phyloP scores from a whole-genome alignment of 2,888 invertebrate species.

The Aporophyla lueneburgensis region DNA sequence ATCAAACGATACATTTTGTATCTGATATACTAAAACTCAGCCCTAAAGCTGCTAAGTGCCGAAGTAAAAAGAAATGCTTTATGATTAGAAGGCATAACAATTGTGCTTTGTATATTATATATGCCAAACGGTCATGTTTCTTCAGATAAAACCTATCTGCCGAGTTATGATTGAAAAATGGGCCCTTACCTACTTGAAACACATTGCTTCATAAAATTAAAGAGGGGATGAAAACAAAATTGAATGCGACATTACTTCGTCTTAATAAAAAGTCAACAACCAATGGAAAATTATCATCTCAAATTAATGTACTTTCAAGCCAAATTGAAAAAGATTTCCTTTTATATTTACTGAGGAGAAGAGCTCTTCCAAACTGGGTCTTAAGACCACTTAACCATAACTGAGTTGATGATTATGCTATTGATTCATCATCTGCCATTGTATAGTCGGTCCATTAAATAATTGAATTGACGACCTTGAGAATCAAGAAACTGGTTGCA shows the following conservation, averaged over 20 bases:
- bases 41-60: background rate
- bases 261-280: background rate
- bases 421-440: background rate
- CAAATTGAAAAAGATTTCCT: background rate
- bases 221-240: no score
- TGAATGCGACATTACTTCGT: background rate
- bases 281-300: background rate
- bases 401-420: background rate
- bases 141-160: background rate
- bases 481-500: conserved; percentile 9
- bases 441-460: background rate
- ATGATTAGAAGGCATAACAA: background rate
- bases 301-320: background rate
- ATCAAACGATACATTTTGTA: background rate
- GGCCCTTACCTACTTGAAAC: background rate
- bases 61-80: no score
- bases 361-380: background rate
- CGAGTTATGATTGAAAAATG: background rate
- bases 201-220: background rate
- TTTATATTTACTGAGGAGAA: background rate
- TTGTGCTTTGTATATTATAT: background rate
- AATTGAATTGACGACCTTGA: conserved; percentile 20
- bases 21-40: background rate
- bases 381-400: background rate
- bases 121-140: background rate